Percentiles rank a stretch among this genome's conserved stretches.
phyloP scores from a whole-genome alignment of 2,888 invertebrate species.

The Apotomis betuletana region DNA sequence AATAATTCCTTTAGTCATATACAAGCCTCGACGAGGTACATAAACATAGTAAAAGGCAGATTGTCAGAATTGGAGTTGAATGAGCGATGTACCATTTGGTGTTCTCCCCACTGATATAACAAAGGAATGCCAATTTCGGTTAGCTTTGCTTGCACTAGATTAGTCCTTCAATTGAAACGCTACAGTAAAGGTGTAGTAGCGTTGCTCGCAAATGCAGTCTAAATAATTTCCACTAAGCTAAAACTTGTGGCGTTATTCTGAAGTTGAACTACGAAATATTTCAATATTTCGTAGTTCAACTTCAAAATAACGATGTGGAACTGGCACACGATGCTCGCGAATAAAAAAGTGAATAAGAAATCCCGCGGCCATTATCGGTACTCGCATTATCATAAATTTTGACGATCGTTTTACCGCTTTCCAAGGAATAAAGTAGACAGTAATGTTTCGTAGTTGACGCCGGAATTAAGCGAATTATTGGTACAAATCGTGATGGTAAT shows the following conservation, averaged over 20 bases:
- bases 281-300: background rate
- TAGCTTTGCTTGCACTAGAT: constrained; percentile 18
- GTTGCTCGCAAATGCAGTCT: constrained; percentile 1
- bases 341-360: constrained; percentile 13
- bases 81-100: constrained; percentile 41
- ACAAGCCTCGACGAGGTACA: background rate
- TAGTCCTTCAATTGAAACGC: constrained; percentile 13
- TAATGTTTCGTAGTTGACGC: background rate
- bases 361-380: constrained; percentile 8
- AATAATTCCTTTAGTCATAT: background rate
- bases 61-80: constrained; percentile 3
- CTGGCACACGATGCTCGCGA: background rate
- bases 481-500: constrained; percentile 28
- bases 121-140: constrained; percentile 32
- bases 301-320: constrained; percentile 1
- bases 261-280: too few species aligned
- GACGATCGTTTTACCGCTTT: constrained; percentile 12
- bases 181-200: constrained; percentile 1
- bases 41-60: too few species aligned
- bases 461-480: constrained; percentile 16
- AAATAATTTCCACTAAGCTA: background rate
- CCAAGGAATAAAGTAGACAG: background rate
- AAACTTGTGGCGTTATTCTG: too few species aligned
- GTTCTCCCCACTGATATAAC: constrained; percentile 24
- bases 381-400: constrained; percentile 10